phyloP scores from a whole-genome alignment of 2,888 invertebrate genomes.

The Ectobius pallidus region DNA sequence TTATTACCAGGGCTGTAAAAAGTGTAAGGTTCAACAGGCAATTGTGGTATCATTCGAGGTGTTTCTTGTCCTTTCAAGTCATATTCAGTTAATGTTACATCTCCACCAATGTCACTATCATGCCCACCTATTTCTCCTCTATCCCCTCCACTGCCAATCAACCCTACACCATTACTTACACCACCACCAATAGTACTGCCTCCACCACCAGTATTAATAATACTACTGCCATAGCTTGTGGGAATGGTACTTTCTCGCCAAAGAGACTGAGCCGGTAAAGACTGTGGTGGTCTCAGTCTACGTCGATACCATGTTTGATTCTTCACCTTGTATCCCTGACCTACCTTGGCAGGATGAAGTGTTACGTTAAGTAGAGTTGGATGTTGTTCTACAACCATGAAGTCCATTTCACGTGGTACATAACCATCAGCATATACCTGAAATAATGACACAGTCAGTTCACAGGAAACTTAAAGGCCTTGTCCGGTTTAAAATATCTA shows the following conservation, averaged over 20 bases:
- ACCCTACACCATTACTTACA: not conserved
- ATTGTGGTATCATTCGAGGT: not conserved
- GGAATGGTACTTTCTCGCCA: not conserved
- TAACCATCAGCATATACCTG: constrained; percentile 87
- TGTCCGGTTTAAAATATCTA: no score
- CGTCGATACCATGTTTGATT: constrained; percentile 24
- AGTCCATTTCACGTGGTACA: constrained; percentile 82
- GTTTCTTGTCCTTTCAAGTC: constrained; percentile 28
- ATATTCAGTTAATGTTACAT: not conserved
- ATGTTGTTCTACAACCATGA: constrained; percentile 84
- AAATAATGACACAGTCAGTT: no score
- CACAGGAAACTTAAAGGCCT: no score
- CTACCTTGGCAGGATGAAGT: constrained; percentile 78
- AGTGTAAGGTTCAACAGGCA: constrained; percentile 39
- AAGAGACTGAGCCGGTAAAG: not conserved
- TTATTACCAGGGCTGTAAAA: constrained; percentile 40
- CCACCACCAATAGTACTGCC: constrained; percentile 33
- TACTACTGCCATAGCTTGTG: not conserved
- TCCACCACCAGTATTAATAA: constrained; percentile 30
- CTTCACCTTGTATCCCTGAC: constrained; percentile 45
- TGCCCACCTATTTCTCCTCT: constrained; percentile 37
- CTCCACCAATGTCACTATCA: constrained; percentile 31
- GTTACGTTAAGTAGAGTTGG: constrained; percentile 86
- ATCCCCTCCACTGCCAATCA: constrained; percentile 35
- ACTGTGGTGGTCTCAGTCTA: constrained; percentile 3